phyloP scores from a whole-genome alignment of 2,113 vertebrate species.

The mouse (Mus musculus) region DNA sequence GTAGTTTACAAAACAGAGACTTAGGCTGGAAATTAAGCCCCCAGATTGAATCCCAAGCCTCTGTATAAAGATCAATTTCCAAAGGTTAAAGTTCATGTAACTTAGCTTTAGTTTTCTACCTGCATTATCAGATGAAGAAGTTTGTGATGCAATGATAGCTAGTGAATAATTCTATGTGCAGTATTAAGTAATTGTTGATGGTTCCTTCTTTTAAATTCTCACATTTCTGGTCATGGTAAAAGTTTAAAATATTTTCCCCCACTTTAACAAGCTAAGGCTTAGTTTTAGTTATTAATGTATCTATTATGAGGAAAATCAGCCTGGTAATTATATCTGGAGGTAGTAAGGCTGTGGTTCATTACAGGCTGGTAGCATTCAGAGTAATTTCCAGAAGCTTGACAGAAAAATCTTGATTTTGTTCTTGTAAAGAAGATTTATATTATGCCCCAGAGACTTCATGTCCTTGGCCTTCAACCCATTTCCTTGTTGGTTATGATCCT shows the following conservation, averaged over 20 bases:
- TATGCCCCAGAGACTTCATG: slow-evolving; percentile 53
- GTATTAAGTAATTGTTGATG: neutral
- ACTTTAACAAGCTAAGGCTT: neutral
- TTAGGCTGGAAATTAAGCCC: neutral
- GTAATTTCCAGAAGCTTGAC: slow-evolving; percentile 70
- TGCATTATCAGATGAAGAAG: neutral
- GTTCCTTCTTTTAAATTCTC: neutral
- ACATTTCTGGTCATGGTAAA: slow-evolving; percentile 8
- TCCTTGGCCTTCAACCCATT: slow-evolving; percentile 47
- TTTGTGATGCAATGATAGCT: neutral
- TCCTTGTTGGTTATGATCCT: slow-evolving; percentile 73
- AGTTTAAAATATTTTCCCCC: neutral
- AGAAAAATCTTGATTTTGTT: slow-evolving; percentile 58
- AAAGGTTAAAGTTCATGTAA: neutral
- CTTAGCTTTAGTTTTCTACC: neutral
- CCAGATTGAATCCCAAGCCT: neutral
- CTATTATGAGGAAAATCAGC: neutral
- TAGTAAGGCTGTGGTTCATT: slow-evolving; percentile 61
- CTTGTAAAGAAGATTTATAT: slow-evolving; percentile 58
- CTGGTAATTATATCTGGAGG: slow-evolving; percentile 58
- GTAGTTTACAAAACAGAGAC: neutral
- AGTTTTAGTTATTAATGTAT: slow-evolving; percentile 51
- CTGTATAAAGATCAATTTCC: too few relatives aligned
- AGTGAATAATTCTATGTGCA: neutral
- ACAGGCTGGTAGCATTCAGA: slow-evolving; percentile 35